Evolutionary conservation across 2,888 invertebrate genomes (phyloP), one percentile per base, ranked within the genome.

Genomic region (Cryptocephalus moraei): DNA sequence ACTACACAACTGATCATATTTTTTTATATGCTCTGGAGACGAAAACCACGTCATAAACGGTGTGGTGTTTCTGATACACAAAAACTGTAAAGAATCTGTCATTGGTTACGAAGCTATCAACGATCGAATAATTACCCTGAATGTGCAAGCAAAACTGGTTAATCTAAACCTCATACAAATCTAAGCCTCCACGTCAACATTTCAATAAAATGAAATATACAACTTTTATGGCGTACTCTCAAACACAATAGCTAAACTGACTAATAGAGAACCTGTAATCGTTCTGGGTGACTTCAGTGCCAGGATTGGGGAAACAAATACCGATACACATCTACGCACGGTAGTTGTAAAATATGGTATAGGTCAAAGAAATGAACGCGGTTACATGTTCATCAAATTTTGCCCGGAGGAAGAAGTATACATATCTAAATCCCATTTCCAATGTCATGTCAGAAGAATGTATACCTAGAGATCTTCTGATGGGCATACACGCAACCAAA

Each of bases 91-190:
- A 34, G 34, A 34, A 9, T 34, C 34, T 9, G 34, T 34, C 34
- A 34, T 34, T 9, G 34, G 34, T 9, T 34, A n/a, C n/a, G 39
- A 39, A 11, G 39, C 39, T 11, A 39, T 39, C 8, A 39, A 39
- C 39, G 9, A 39, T 39, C 11, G 39, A 9, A 9, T 39, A 9
- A 39, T 39, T 39, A 39, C 39, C 11, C 8, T 39, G 9, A 39
- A 39, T 11, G 8, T 39, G 39, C 39, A 39, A 11, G 39, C 39
- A 39, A 39, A 11, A 39, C 39, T 14, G 8, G 11, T 39, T 14
- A 39, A 39, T 11, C 12, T 39, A 8, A 39, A 39, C 11, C 39
- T 39, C 39, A 39, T 39, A 39, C 39, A 39, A 39, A 39, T 39
- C 39, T 39, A 39, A 8, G 39, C 11, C 12, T 14, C 39, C 11